Conservation (phyloP, 23 tunicate species). For the Clavelina lepadiformis region DNA sequence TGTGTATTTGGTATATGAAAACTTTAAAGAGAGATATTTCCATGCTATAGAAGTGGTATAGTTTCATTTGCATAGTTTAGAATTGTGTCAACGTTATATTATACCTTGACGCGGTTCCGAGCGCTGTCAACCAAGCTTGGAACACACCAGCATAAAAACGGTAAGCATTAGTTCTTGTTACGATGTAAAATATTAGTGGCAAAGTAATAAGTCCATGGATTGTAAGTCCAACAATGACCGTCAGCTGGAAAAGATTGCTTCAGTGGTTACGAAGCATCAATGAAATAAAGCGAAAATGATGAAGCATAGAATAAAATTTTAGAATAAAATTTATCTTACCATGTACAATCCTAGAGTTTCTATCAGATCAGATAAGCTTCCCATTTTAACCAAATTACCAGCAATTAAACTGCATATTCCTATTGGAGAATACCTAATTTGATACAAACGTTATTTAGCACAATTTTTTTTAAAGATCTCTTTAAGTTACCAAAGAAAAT, state of each 20-base stretch:
- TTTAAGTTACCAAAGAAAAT: neutral
- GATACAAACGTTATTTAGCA: neutral
- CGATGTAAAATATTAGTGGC: slow-evolving; percentile 58
- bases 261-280: too few species aligned
- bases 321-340: too few species aligned
- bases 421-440: slow-evolving; percentile 75
- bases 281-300: too few species aligned
- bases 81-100: too few species aligned
- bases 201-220: slow-evolving; percentile 60
- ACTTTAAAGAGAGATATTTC: too few species aligned
- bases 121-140: slow-evolving; percentile 76
- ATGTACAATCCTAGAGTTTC: slow-evolving; percentile 68
- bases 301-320: too few species aligned
- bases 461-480: neutral
- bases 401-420: slow-evolving; percentile 85
- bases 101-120: slow-evolving; percentile 94
- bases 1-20: too few species aligned
- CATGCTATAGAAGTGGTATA: too few species aligned
- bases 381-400: slow-evolving; percentile 68
- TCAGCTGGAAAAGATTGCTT: slow-evolving; percentile 44
- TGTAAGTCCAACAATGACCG: slow-evolving; percentile 63
- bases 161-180: slow-evolving; percentile 83
- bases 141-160: slow-evolving; percentile 30
- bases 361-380: slow-evolving; percentile 17
- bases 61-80: too few species aligned